phyloP scores from a whole-genome alignment of 2,797 vertebrate species.

The Carcharodon carcharias region DNA sequence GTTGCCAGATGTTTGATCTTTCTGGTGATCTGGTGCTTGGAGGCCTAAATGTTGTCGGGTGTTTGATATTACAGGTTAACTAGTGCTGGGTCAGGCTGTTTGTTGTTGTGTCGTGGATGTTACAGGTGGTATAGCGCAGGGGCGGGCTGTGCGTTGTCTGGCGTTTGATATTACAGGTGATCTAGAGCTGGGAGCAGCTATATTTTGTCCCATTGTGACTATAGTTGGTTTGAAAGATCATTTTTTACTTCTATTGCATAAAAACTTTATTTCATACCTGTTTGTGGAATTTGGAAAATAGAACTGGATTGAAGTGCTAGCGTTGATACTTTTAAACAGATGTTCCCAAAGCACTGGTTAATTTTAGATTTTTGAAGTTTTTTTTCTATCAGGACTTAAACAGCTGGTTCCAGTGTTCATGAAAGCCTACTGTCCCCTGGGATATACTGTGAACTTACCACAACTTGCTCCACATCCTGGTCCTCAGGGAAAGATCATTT shows the following conservation, averaged over 20 bases:
- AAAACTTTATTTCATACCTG: neutral
- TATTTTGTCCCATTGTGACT: neutral
- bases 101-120: neutral
- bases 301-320: neutral
- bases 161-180: neutral
- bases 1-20: neutral
- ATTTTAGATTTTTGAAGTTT: neutral
- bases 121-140: neutral
- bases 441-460: neutral
- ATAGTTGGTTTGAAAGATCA: neutral
- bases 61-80: neutral
- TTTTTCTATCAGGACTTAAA: neutral
- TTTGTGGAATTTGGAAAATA: neutral
- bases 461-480: neutral
- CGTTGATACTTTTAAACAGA: neutral
- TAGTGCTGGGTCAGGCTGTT: no score
- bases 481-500: neutral
- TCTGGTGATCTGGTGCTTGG: no score
- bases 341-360: neutral
- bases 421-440: no score
- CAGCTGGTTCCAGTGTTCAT: neutral
- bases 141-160: neutral
- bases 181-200: neutral
- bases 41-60: neutral
- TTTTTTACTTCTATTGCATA: neutral